These are phyloP conservation scores for Climacteris rufus DNA, from an alignment of 2,113 vertebrate species.

Conservation along the genomic window DNA sequence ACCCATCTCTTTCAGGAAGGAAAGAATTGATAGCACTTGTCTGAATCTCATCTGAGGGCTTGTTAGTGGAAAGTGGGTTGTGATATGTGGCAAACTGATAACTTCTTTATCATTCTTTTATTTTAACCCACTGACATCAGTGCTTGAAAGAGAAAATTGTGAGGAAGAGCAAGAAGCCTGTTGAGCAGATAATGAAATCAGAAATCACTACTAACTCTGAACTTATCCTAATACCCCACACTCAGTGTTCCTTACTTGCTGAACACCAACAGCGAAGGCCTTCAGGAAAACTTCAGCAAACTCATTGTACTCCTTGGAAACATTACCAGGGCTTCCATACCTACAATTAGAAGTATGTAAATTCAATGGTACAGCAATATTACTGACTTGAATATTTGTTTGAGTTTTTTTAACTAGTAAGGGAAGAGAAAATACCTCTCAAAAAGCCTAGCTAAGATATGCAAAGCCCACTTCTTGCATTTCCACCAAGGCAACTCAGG, in stretches of 20 bases:
- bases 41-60: not conserved
- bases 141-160: not conserved
- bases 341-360: slow-evolving; percentile 65
- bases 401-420: not conserved
- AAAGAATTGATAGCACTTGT: not conserved
- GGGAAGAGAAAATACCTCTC: slow-evolving; percentile 80
- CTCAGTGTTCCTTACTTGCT: slow-evolving; percentile 77
- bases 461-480: slow-evolving; percentile 98
- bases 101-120: not conserved
- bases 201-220: not conserved
- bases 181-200: not conserved
- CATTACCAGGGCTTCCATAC: slow-evolving; percentile 97
- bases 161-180: not conserved
- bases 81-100: not conserved
- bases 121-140: not conserved
- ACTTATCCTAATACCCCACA: not conserved
- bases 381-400: not conserved
- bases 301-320: slow-evolving; percentile 97
- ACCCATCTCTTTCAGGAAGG: not conserved
- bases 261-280: slow-evolving; percentile 92
- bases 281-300: slow-evolving; percentile 98
- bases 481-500: slow-evolving; percentile 99
- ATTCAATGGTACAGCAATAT: not conserved
- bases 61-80: not conserved
- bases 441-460: slow-evolving; percentile 96